Percentiles rank a stretch among this genome's conserved stretches.
phyloP scores from a whole-genome alignment of 2,797 vertebrate genomes.

The Esox lucius region DNA sequence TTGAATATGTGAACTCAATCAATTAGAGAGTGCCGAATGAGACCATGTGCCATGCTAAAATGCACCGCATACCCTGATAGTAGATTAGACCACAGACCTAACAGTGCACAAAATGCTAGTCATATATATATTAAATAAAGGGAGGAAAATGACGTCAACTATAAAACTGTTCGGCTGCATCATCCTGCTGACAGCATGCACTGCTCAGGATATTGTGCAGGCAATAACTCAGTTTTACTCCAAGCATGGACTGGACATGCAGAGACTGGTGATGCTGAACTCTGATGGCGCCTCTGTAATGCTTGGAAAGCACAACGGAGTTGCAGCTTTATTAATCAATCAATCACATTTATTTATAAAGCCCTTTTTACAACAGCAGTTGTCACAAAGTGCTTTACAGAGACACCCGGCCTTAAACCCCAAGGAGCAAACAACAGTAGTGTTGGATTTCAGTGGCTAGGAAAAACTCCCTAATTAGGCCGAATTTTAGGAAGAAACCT shows the following conservation, averaged over 20 bases:
- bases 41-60: constrained; percentile 34
- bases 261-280: constrained; percentile 46
- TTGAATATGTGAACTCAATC: constrained; percentile 41
- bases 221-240: constrained; percentile 42
- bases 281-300: too few relatives aligned
- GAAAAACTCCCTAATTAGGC: too few relatives aligned
- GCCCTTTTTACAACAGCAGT: too few relatives aligned
- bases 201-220: constrained; percentile 39
- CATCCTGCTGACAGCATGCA: constrained; percentile 28
- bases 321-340: too few relatives aligned
- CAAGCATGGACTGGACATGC: constrained; percentile 37
- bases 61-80: constrained; percentile 28
- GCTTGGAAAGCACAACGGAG: constrained; percentile 45
- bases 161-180: constrained; percentile 38
- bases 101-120: constrained; percentile 39
- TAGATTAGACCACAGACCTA: constrained; percentile 37
- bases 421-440: too few relatives aligned
- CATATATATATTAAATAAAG: constrained; percentile 46
- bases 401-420: too few relatives aligned
- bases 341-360: too few relatives aligned
- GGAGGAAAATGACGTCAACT: constrained; percentile 36
- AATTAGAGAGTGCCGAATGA: constrained; percentile 15
- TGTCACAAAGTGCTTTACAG: too few relatives aligned
- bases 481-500: too few relatives aligned
- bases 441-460: too few relatives aligned